phyloP scores from a whole-genome alignment of 2,888 invertebrate genomes.

The Cantharis nigra region DNA sequence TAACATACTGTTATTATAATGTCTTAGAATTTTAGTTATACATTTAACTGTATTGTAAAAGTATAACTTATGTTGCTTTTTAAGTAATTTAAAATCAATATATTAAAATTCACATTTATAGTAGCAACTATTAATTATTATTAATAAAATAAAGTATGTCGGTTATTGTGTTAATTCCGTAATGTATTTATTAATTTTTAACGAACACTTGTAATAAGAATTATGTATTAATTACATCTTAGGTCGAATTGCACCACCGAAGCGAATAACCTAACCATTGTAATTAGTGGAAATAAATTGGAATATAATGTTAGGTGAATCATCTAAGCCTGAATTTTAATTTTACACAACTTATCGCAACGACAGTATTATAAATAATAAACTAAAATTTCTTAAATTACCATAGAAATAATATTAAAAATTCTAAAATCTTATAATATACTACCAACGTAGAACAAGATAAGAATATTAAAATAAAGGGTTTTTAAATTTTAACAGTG shows the following conservation, averaged over 20 bases:
- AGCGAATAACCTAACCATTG: conserved; percentile 37
- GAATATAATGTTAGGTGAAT: conserved; percentile 20
- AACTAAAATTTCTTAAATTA: neutral
- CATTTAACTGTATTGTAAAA: neutral
- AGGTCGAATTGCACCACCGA: conserved; percentile 35
- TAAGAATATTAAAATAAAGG: too few species aligned
- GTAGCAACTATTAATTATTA: neutral
- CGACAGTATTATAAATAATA: neutral
- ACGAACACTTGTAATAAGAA: conserved; percentile 19
- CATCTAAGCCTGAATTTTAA: conserved; percentile 19
- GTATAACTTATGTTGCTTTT: neutral
- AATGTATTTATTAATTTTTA: conserved; percentile 16
- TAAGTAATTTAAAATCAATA: neutral
- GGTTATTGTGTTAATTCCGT: conserved; percentile 18
- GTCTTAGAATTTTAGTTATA: neutral
- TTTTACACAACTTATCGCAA: neutral
- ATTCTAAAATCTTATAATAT: neutral
- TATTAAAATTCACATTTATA: neutral
- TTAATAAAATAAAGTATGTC: conserved; percentile 7
- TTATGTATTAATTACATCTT: conserved; percentile 23
- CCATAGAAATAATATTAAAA: neutral
- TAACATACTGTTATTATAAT: conserved; percentile 20
- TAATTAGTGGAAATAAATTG: conserved; percentile 26
- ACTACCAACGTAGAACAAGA: neutral
- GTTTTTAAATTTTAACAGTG: too few species aligned